These are phyloP conservation scores for Ormyrus nitidulus DNA, from an alignment of 2,888 invertebrate genomes.

Conservation along the genomic window DNA sequence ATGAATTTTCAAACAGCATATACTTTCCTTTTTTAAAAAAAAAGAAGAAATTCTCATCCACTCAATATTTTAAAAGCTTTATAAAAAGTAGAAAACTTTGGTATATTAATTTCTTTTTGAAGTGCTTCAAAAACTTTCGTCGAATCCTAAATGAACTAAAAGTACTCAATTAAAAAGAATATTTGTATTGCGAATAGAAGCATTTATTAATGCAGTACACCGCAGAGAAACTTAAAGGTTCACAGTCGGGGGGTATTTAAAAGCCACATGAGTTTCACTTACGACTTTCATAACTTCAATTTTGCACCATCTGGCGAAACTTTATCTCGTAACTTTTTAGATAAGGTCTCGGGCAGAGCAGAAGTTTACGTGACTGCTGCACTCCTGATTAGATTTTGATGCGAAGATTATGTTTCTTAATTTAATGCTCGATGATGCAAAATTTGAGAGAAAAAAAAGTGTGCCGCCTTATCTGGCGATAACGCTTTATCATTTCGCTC, in stretches of 20 bases:
- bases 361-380: conserved; percentile 5
- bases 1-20: background rate
- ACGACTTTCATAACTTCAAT: conserved; percentile 50
- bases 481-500: background rate
- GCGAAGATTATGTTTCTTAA: conserved; percentile 41
- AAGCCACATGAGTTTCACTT: conserved; percentile 41
- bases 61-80: background rate
- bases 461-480: background rate
- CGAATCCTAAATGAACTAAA: too few species aligned
- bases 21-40: background rate
- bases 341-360: conserved; percentile 1
- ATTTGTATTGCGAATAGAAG: conserved; percentile 4
- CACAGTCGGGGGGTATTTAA: conserved; percentile 27
- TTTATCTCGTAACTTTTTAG: conserved; percentile 50
- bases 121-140: too few species aligned
- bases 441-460: conserved; percentile 7
- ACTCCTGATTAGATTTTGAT: conserved; percentile 48
- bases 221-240: background rate
- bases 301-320: conserved; percentile 51
- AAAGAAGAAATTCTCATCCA: background rate
- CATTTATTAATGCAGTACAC: background rate
- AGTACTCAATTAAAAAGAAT: background rate
- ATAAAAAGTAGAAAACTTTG: background rate
- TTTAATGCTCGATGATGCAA: conserved; percentile 9
- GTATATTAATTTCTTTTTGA: too few species aligned